phyloP scores from a whole-genome alignment of 2,888 invertebrate species.

The Brassicogethes aeneus region DNA sequence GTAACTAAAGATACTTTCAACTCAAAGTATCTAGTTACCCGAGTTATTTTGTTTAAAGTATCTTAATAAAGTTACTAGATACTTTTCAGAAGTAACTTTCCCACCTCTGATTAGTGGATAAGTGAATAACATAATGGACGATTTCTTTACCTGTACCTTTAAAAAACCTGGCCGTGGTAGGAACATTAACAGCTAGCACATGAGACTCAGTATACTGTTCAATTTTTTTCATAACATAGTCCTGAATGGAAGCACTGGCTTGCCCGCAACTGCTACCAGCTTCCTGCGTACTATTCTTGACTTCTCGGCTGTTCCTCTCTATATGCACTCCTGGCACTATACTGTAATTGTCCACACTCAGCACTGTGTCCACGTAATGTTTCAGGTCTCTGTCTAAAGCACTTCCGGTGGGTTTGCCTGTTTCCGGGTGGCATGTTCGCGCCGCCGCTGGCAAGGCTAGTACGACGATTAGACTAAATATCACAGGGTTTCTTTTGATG shows the following conservation, averaged over 20 bases:
- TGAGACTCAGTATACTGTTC: slow-evolving; percentile 52
- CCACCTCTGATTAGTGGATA: no score
- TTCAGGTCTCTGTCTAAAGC: slow-evolving; percentile 46
- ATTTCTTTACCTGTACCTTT: no score
- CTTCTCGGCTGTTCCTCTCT: no score
- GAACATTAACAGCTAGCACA: slow-evolving; percentile 56
- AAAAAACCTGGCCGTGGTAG: slow-evolving; percentile 55
- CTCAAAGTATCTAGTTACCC: no score
- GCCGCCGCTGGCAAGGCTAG: slow-evolving; percentile 3
- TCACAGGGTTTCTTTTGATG: slow-evolving; percentile 22
- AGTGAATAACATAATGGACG: no score
- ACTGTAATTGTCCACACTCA: slow-evolving; percentile 47
- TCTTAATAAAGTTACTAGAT: no score
- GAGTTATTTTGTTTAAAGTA: no score
- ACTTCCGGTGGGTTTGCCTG: slow-evolving; percentile 21
- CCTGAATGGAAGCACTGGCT: slow-evolving; percentile 42
- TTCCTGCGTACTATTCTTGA: slow-evolving; percentile 13
- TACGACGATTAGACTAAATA: slow-evolving; percentile 17
- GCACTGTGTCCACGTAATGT: slow-evolving; percentile 48
- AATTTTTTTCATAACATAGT: slow-evolving; percentile 50
- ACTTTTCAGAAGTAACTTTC: no score
- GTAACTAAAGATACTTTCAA: no score
- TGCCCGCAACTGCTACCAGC: slow-evolving; percentile 28
- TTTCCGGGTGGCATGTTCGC: slow-evolving; percentile 28
- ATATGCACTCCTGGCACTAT: slow-evolving; percentile 52